Evolutionary conservation across 1,140 invertebrate genomes (phyloP).

Genomic region (Drosophila ercepeae): DNA sequence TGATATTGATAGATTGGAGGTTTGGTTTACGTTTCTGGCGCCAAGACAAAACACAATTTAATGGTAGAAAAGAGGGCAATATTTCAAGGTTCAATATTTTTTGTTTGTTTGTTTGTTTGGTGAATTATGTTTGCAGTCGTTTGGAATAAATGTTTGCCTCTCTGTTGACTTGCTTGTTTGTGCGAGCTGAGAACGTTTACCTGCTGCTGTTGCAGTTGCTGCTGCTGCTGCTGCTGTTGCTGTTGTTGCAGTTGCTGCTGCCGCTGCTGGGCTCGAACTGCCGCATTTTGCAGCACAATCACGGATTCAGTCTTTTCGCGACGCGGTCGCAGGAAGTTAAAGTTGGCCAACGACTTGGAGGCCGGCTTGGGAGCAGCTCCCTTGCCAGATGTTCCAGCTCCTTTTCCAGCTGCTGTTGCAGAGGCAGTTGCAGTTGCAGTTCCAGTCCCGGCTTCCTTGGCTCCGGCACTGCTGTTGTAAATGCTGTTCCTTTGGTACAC

Average conservation of each 20-base stretch:
- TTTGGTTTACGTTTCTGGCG: slow-evolving; percentile 78
- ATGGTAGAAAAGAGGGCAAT: slow-evolving; percentile 44
- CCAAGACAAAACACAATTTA: slow-evolving; percentile 75
- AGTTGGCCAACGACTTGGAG: slow-evolving; percentile 68
- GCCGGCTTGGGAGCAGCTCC: slow-evolving; percentile 23
- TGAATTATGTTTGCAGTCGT: slow-evolving; percentile 40
- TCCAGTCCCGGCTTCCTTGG: slow-evolving; percentile 3
- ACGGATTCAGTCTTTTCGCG: slow-evolving; percentile 94
- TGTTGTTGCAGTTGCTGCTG: slow-evolving; percentile 67
- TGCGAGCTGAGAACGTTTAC: slow-evolving; percentile 81
- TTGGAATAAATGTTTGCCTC: slow-evolving; percentile 49
- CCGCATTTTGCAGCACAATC: slow-evolving; percentile 88
- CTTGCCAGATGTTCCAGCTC: slow-evolving; percentile 22
- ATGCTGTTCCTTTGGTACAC: slow-evolving; percentile 87
- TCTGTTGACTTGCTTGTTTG: slow-evolving; percentile 50
- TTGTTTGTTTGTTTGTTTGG: slow-evolving; percentile 26
- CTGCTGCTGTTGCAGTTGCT: slow-evolving; percentile 83
- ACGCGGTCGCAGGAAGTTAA: slow-evolving; percentile 86
- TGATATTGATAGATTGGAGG: slow-evolving; percentile 61
- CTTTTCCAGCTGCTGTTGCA: slow-evolving; percentile 9
- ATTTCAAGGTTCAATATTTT: too few species aligned
- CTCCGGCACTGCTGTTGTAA: slow-evolving; percentile 74
- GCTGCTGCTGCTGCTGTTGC: slow-evolving; percentile 22
- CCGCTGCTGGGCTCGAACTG: slow-evolving; percentile 84
- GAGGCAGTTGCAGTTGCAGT: slow-evolving; percentile 13